phyloP scores from a whole-genome alignment of 2,797 vertebrate genomes.

The Falco cherrug region DNA sequence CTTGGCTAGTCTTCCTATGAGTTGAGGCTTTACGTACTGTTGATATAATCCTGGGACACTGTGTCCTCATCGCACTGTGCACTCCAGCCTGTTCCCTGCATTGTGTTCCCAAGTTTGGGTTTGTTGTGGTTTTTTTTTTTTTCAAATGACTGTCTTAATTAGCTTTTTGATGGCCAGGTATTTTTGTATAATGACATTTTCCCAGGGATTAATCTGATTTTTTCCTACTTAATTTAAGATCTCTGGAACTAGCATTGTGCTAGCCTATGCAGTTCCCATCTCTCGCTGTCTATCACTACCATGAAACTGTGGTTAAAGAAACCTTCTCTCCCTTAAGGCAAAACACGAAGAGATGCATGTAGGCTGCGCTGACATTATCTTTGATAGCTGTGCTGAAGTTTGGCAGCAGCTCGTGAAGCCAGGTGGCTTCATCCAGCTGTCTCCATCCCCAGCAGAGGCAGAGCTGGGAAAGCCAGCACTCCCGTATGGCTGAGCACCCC shows the following conservation, averaged over 20 bases:
- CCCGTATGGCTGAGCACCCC: background rate
- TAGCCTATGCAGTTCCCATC: background rate
- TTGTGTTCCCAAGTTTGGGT: background rate
- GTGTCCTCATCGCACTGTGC: background rate
- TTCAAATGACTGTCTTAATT: background rate
- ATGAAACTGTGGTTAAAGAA: background rate
- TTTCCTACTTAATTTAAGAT: background rate
- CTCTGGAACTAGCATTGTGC: background rate
- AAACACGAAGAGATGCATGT: background rate
- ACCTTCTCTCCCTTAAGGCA: slow-evolving; percentile 2
- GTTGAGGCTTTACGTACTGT: background rate
- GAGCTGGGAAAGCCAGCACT: background rate
- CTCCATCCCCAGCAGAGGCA: background rate
- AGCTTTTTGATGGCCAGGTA: background rate
- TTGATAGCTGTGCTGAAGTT: background rate
- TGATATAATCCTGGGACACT: background rate
- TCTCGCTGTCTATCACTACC: background rate
- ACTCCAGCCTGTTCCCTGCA: background rate
- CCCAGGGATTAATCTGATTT: background rate
- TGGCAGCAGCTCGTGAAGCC: background rate
- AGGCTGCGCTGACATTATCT: background rate
- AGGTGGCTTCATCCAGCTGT: slow-evolving; percentile 31
- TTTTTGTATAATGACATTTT: background rate
- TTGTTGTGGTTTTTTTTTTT: background rate
- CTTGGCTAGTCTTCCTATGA: background rate